A percentile compares a stretch with the other conserved stretches of the same genome.
phyloP scores from a whole-genome alignment of 2,888 invertebrate species.

The Ormyrus nitidulus region DNA sequence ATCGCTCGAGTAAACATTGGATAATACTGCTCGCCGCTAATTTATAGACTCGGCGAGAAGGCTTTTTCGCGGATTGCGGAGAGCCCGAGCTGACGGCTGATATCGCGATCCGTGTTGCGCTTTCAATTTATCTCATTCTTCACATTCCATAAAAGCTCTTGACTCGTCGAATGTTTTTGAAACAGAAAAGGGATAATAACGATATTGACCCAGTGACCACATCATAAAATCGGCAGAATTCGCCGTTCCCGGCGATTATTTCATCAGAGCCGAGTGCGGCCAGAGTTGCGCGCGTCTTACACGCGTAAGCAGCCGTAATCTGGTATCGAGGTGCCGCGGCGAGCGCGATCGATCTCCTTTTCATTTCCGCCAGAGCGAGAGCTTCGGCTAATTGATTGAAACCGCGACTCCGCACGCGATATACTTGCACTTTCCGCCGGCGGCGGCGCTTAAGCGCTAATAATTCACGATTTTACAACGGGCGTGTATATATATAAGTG shows the following conservation, averaged over 20 bases:
- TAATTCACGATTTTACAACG: too few species aligned
- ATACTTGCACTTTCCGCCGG: constrained; percentile 28
- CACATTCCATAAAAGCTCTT: too few species aligned
- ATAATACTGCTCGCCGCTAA: constrained; percentile 29
- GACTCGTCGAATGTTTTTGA: background rate
- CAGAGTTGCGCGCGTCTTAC: background rate
- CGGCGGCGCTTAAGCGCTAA: background rate
- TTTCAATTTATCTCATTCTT: too few species aligned
- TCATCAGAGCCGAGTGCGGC: constrained; percentile 6
- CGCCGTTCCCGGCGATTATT: constrained; percentile 39
- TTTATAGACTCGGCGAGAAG: constrained; percentile 23
- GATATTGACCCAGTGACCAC: background rate
- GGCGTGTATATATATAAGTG: too few species aligned
- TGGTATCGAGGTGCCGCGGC: constrained; percentile 9
- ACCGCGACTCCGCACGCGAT: constrained; percentile 31
- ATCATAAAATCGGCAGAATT: constrained; percentile 12
- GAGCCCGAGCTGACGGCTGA: background rate
- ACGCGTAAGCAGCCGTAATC: constrained; percentile 26
- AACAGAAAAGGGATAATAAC: background rate
- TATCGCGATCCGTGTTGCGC: too few species aligned
- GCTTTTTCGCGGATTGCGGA: constrained; percentile 8
- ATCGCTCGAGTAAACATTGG: constrained; percentile 23
- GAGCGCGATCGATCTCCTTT: constrained; percentile 11
- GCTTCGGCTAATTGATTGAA: constrained; percentile 41
- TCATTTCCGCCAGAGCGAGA: background rate